phyloP scores from a whole-genome alignment of 2,888 invertebrate genomes.

The Lamellibrachia satsuma region DNA sequence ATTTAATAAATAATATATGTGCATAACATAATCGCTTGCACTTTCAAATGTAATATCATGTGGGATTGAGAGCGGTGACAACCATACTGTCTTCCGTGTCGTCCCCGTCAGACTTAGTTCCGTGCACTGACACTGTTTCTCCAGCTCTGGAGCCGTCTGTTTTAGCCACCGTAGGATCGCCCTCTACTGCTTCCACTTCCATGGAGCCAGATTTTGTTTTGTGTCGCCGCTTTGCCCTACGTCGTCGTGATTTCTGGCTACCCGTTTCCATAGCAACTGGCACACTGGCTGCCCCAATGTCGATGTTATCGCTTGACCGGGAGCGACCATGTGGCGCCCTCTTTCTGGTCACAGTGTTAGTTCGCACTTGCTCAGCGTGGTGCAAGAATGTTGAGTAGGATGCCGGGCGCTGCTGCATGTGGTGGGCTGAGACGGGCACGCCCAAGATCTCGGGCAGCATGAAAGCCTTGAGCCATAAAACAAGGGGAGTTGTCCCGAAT shows the following conservation, averaged over 20 bases:
- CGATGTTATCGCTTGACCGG: background rate
- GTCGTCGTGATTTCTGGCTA: background rate
- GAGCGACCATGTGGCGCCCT: background rate
- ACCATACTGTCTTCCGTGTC: background rate
- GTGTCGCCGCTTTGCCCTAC: background rate
- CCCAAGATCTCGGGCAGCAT: conserved; percentile 85
- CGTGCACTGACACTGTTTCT: too few relatives aligned
- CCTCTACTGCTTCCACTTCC: background rate
- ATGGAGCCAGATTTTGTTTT: background rate
- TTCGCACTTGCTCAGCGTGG: conserved; percentile 29
- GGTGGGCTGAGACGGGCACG: conserved; percentile 57
- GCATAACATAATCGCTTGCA: background rate
- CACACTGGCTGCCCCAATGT: background rate
- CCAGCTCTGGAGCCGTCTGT: background rate
- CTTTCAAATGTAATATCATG: background rate
- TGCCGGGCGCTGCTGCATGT: conserved; percentile 29
- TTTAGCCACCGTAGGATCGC: background rate
- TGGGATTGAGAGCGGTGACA: background rate
- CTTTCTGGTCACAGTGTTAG: background rate
- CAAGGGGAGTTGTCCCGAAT: conserved; percentile 83
- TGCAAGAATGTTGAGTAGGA: conserved; percentile 30
- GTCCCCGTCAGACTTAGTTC: background rate
- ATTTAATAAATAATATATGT: too few relatives aligned
- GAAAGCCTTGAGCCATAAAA: conserved; percentile 89
- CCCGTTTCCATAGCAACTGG: background rate